These are phyloP conservation scores for Ahaetulla prasina DNA, from an alignment of 2,113 vertebrate species.

Conservation along the genomic window DNA sequence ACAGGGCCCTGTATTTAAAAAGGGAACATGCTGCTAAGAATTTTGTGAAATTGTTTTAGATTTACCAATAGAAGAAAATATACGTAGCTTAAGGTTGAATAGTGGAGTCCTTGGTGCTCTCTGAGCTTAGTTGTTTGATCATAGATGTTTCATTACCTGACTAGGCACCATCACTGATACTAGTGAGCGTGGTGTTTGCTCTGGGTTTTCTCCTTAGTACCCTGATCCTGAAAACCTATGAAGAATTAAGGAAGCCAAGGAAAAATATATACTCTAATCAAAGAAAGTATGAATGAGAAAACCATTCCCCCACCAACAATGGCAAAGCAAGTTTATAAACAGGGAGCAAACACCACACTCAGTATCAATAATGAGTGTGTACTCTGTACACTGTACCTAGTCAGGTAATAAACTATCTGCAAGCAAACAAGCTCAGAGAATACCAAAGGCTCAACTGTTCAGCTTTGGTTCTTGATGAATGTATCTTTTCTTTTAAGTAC, in stretches of 20 bases:
- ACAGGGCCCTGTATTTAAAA: slow-evolving; percentile 44
- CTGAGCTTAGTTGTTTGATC: neutral
- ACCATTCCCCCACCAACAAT: neutral
- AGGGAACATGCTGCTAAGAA: slow-evolving; percentile 57
- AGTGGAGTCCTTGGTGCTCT: neutral
- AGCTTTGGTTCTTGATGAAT: no score
- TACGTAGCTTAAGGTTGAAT: neutral
- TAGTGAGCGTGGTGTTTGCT: neutral
- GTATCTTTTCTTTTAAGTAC: no score
- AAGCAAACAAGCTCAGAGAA: neutral
- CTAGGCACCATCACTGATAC: neutral
- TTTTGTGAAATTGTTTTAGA: slow-evolving; percentile 53
- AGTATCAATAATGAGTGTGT: neutral
- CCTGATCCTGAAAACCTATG: neutral
- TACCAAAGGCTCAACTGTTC: neutral
- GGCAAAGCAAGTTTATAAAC: neutral
- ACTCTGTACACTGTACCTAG: neutral
- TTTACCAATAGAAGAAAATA: neutral
- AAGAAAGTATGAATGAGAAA: neutral
- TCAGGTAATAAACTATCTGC: neutral
- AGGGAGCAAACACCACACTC: neutral
- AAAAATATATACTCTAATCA: neutral
- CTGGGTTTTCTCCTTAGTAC: neutral
- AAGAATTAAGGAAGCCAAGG: neutral
- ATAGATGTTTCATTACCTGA: neutral